phyloP scores from a whole-genome alignment of 2,113 vertebrate genomes.

The Catharus minimus region DNA sequence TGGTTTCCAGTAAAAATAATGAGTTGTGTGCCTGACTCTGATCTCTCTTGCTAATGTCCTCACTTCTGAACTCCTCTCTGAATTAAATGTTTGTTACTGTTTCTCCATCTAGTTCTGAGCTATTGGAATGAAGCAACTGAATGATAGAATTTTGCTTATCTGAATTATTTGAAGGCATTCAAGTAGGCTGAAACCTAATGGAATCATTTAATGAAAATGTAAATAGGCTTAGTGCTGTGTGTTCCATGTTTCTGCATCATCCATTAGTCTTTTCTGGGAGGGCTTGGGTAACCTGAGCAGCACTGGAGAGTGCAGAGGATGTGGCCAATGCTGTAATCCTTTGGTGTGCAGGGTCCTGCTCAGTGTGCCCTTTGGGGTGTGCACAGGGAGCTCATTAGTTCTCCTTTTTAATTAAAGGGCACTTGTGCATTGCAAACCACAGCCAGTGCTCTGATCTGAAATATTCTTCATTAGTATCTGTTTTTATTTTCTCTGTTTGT shows the following conservation, averaged over 20 bases:
- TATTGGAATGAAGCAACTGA: conserved; percentile 9
- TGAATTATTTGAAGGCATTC: conserved; percentile 41
- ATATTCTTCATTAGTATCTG: background rate
- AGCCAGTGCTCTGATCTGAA: background rate
- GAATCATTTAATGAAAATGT: conserved; percentile 19
- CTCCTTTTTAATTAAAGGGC: background rate
- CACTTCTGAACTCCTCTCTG: background rate
- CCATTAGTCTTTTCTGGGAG: background rate
- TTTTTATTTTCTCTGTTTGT: background rate
- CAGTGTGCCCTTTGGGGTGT: background rate
- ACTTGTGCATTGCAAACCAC: background rate
- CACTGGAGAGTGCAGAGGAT: background rate
- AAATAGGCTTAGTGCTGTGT: background rate
- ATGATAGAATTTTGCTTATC: conserved; percentile 31
- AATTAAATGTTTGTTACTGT: conserved; percentile 1
- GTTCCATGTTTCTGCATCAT: background rate
- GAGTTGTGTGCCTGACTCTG: background rate
- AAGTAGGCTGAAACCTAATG: conserved; percentile 30
- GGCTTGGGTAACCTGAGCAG: background rate
- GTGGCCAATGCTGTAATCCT: background rate
- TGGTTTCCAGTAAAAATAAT: conserved; percentile 48
- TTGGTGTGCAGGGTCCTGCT: background rate
- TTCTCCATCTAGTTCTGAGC: background rate
- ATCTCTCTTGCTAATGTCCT: background rate
- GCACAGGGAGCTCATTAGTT: background rate